Base-by-base conservation (phyloP, 2,797 vertebrate species). In the Thripadectes ignobilis region DNA sequence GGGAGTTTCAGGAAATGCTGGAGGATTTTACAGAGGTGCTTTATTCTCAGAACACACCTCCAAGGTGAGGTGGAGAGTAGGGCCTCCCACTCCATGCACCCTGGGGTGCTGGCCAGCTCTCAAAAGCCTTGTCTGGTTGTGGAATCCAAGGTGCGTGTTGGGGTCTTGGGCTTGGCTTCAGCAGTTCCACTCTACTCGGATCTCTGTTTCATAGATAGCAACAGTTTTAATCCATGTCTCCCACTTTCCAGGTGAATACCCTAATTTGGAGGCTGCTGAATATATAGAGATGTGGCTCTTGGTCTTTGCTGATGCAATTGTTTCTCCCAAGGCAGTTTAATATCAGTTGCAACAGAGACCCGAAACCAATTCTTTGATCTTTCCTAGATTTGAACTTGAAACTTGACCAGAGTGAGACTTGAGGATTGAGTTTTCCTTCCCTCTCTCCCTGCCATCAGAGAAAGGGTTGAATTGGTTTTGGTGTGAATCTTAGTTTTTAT, bases 1-100 rank as follows among this genome's bases (percentile, higher is more conserved):
- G n/a, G 41, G n/a, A 88, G 68, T 36, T 90, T 68, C 54, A 91
- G 89, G 67, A 96, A 93, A 81, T 45, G 52, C 30, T 55, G 43
- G 48, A 66, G 65, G 32, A 2, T 2, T 81, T 84, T 58, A 9
- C 3, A 12, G 36, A 54, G 51, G 26, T 87, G 20, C 41, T 93
- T 89, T 85, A 12, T 61, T 79, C 45, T 57, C 29, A 67, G 9
- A 57, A 23, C 27, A 36, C 8, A 49, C 2, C 19, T 76, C 23
- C 52, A 57, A 74, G 34, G 14, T 21, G 57, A 22, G 29, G 22
- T 45, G n/a, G 43, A 46, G 19, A 19, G 22, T 30, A 39, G 12
- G 9, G 4, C 9, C 11, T 73, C 43, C 27, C 12, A 27, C 3
- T 38, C 48, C 2, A 5, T 29, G 51, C 20, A 72, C 24, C 8